Evolutionary conservation across 53 echinoderm and acorn worm genomes (phyloP).

Genomic region (Crossaster papposus): DNA sequence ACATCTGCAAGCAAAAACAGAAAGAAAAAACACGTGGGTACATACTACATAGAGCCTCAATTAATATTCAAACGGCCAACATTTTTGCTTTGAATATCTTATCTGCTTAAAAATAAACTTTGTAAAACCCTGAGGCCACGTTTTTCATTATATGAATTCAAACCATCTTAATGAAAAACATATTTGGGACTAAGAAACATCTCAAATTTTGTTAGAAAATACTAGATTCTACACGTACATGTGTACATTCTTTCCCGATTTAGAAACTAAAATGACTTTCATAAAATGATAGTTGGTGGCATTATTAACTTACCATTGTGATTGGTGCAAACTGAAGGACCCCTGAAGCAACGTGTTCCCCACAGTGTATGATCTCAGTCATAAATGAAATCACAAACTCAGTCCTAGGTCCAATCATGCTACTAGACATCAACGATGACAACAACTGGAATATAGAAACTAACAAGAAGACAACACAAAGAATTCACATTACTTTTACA

Average conservation of each 20-base stretch:
- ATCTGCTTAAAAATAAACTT: too few species aligned
- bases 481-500: too few species aligned
- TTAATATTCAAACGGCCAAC: background rate
- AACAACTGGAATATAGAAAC: slow-evolving; percentile 83
- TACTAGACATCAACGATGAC: slow-evolving; percentile 77
- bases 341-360: slow-evolving; percentile 73
- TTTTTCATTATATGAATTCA: too few species aligned
- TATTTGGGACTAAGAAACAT: too few species aligned
- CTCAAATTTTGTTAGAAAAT: too few species aligned
- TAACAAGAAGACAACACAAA: slow-evolving; percentile 21
- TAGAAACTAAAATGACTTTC: too few species aligned
- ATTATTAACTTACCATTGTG: slow-evolving; percentile 76
- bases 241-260: too few species aligned
- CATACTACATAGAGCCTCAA: background rate
- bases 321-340: slow-evolving; percentile 93
- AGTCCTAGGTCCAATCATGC: slow-evolving; percentile 77
- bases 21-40: background rate
- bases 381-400: slow-evolving; percentile 89
- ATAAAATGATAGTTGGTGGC: too few species aligned
- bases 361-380: slow-evolving; percentile 81
- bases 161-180: too few species aligned
- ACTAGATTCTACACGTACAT: too few species aligned
- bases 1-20: slow-evolving; percentile 60
- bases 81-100: too few species aligned
- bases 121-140: too few species aligned